Conservation (phyloP, 2,113 vertebrate species). For the Glaucomys volans region DNA sequence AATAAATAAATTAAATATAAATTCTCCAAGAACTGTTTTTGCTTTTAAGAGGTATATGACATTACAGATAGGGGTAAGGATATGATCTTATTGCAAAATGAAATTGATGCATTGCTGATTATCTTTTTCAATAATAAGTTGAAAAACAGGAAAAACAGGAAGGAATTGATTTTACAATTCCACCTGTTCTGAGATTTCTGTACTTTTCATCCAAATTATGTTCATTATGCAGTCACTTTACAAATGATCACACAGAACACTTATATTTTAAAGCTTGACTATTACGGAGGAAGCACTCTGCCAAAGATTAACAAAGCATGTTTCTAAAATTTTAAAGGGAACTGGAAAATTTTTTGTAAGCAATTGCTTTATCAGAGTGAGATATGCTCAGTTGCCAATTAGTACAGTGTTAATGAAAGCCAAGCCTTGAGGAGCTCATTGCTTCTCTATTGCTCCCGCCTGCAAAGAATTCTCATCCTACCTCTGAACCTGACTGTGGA, state of each 20-base stretch:
- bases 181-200: slow-evolving; percentile 13
- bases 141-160: not conserved
- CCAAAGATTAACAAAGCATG: slow-evolving; percentile 63
- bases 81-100: slow-evolving; percentile 35
- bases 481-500: slow-evolving; percentile 47
- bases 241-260: slow-evolving; percentile 42
- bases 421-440: not conserved
- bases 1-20: slow-evolving; percentile 54
- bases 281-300: slow-evolving; percentile 19
- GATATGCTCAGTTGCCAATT: slow-evolving; percentile 24
- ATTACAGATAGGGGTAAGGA: not conserved
- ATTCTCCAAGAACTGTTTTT: not conserved
- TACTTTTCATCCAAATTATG: slow-evolving; percentile 4
- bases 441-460: not conserved
- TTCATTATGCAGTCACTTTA: not conserved
- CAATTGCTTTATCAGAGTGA: slow-evolving; percentile 67
- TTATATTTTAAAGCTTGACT: slow-evolving; percentile 45
- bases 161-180: slow-evolving; percentile 20
- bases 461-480: not conserved
- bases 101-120: slow-evolving; percentile 21
- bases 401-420: slow-evolving; percentile 52
- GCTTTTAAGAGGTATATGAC: not conserved
- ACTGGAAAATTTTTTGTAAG: slow-evolving; percentile 41
- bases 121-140: slow-evolving; percentile 51
- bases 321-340: not conserved